Percentiles rank a stretch among this genome's conserved stretches.
phyloP scores from a whole-genome alignment of 2,797 vertebrate genomes.

The Danio tinwini region DNA sequence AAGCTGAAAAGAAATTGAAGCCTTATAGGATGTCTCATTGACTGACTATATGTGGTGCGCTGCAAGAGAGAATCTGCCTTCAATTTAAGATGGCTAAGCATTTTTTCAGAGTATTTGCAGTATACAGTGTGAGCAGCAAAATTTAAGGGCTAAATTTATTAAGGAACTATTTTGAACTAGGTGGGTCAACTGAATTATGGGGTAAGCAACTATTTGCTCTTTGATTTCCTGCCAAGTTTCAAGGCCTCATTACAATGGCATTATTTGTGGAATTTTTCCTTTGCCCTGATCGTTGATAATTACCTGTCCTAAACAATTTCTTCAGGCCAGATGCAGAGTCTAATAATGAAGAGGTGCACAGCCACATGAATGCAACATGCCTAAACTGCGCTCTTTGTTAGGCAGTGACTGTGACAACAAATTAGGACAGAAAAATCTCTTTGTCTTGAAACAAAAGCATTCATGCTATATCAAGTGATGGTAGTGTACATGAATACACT shows the following conservation, averaged over 20 bases:
- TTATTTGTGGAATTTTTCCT: conserved; percentile 55
- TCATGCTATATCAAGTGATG: neutral
- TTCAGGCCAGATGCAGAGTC: conserved; percentile 32
- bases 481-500: neutral
- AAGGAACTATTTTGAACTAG: conserved; percentile 31
- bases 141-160: conserved; percentile 30
- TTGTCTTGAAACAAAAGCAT: conserved; percentile 17
- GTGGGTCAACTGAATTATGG: conserved; percentile 28
- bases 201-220: conserved; percentile 61
- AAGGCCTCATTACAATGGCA: conserved; percentile 62
- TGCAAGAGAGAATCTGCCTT: conserved; percentile 32
- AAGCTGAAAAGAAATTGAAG: conserved; percentile 66
- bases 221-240: conserved; percentile 50
- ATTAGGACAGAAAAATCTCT: neutral
- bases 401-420: conserved; percentile 4
- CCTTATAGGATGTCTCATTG: conserved; percentile 69
- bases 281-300: conserved; percentile 56
- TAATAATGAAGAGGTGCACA: conserved; percentile 39
- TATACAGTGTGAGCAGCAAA: conserved; percentile 15
- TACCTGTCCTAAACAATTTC: conserved; percentile 47
- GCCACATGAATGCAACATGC: conserved; percentile 11
- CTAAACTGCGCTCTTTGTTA: neutral
- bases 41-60: conserved; percentile 51
- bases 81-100: neutral
- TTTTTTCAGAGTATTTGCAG: neutral